Evolutionary conservation across 1,140 invertebrate genomes (phyloP), one percentile per base, ranked within the genome.

Genomic region (Camponotus pennsylvanicus): DNA sequence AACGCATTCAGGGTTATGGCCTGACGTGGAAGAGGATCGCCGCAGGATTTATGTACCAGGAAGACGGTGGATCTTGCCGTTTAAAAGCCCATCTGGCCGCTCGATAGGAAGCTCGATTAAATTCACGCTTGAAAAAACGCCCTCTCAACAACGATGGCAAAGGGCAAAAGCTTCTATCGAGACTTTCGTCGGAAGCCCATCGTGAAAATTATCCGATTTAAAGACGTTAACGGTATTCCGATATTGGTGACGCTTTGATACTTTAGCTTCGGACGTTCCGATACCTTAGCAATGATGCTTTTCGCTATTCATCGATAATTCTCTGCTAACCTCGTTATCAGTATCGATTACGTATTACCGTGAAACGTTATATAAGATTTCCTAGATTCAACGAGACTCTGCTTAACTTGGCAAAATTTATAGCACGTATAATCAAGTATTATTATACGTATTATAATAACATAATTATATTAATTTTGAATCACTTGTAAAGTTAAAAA

Each of bases 41-140:
- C 71, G 42, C 34, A 73, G 77, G 84, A 89, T 89, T 89, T 88
- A 88, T 89, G 84, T 83, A 89, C 88, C 88, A 89, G 87, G 88
- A 89, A 89, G 84, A 86, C 82, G 71, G 77, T 77, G 63, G 82
- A 89, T 89, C 83, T 88, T 78, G 57, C 83, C 80, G 87, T 91
- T 89, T 89, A 82, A 52, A 52, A 70, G 55, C 82, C 66, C 67
- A 52, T 86, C 85, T 78, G 67, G 78, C 52, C 42, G 67, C 67
- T 55, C 77, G 85, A 86, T 82, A 42, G 85, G 57, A 82, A 69
- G 82, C 71, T 76, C 88, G 80, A 88, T 89, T 88, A 88, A 88
- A 79, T 88, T 88, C 80, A 88, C 80, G 69, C 45, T 88, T 80
- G 61, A 63, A 89, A 87, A 71, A 86, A 73, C 78, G 27, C n/a